Evolutionary conservation across 1,140 invertebrate genomes (phyloP), one percentile per base, ranked within the genome.

Genomic region (Campodea augens): DNA sequence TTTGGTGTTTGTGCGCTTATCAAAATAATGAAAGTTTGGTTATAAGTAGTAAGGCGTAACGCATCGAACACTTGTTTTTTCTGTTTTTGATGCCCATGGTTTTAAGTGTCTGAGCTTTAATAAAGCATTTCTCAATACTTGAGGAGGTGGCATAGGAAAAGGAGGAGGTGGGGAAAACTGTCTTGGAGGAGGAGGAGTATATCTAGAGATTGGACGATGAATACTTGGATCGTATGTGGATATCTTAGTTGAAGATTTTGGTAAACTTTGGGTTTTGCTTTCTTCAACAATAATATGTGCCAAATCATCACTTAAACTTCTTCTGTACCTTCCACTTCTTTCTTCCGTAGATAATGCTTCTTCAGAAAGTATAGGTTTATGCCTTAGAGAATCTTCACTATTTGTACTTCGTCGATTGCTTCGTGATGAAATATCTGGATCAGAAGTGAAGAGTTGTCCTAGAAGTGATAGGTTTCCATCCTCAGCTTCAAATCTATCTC

Each of bases 401-500:
- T n/a, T 43, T 50, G 5, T 49, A 47, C 15, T 49, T 51, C 36
- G 10, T 19, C 20, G 47, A 29, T 23, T 22, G 22, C 45, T 47
- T 10, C 46, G 49, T 19, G 49, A 51, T 10, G 43, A 39, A 5
- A 32, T n/a, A 53, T 84, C 77, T 1, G 82, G 82, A 21, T 77
- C 73, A 0, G 82, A 87, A 1, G 79, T 79, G 53, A 81, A 87
- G 68, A 86, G 78, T 52, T 81, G 73, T 0, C 80, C 80, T 5
- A 85, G 59, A 7, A 82, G 58, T 4, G 78, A 80, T 41, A 76
- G 69, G 18, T 64, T 56, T 10, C 53, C 50, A 5, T 61, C 61
- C 46, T 51, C 41, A 23, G 69, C 69, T 45, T 80, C 75, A 51
- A 84, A 84, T 52, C 75, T 75, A 27, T 70, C 66, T 27, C 74